phyloP scores from a whole-genome alignment of 2,888 invertebrate species.

The Lasioglossum malachurum region DNA sequence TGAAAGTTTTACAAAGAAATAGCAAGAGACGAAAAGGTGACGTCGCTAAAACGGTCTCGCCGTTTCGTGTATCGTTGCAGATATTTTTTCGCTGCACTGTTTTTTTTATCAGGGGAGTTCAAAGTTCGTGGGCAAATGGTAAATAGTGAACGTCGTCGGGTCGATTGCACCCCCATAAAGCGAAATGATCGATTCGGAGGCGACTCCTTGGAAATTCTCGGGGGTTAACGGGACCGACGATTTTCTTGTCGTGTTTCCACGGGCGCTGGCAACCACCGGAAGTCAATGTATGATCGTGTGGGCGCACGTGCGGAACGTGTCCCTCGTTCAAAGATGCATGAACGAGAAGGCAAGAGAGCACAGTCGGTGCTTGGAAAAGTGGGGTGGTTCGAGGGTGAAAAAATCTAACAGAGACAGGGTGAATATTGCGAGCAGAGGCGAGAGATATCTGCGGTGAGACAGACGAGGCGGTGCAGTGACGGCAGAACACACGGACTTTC shows the following conservation, averaged over 20 bases:
- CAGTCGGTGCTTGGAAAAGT: slow-evolving; percentile 45
- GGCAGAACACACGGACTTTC: slow-evolving; percentile 73
- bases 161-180: background rate
- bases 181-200: background rate
- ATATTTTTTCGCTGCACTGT: background rate
- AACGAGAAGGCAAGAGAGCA: slow-evolving; percentile 71
- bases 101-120: background rate
- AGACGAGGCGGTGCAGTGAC: slow-evolving; percentile 81
- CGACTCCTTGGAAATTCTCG: background rate
- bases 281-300: slow-evolving; percentile 55
- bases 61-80: background rate
- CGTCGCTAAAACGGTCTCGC: background rate
- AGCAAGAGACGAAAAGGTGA: background rate
- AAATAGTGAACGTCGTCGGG: background rate
- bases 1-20: background rate
- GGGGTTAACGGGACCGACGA: background rate
- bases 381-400: slow-evolving; percentile 29
- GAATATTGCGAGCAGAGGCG: slow-evolving; percentile 72
- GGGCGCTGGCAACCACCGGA: slow-evolving; percentile 22
- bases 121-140: background rate
- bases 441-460: slow-evolving; percentile 73
- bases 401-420: slow-evolving; percentile 66
- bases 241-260: slow-evolving; percentile 37
- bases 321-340: slow-evolving; percentile 60
- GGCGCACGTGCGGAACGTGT: slow-evolving; percentile 61